Evolutionary conservation across 1,140 invertebrate species (phyloP).

Genomic region (Apis florea): DNA sequence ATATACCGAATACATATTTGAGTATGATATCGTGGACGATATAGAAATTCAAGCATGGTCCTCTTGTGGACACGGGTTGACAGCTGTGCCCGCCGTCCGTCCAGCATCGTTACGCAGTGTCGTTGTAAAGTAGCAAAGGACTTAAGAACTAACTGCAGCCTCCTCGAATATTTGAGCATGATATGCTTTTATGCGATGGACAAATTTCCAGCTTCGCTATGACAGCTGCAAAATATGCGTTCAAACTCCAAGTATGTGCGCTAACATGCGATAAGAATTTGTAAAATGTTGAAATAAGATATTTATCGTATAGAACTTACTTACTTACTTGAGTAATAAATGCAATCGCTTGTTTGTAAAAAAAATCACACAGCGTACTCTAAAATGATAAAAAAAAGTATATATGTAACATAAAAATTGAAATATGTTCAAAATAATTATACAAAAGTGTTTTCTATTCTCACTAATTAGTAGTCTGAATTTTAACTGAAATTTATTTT

Average conservation of each 20-base stretch:
- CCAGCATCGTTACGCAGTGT: slow-evolving; percentile 4
- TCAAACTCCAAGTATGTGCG: background rate
- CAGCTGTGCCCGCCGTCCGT: slow-evolving; percentile 21
- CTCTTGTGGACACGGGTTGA: slow-evolving; percentile 11
- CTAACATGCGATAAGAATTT: slow-evolving; percentile 22
- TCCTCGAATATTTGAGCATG: slow-evolving; percentile 30
- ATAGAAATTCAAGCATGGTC: slow-evolving; percentile 20
- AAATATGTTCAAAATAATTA: background rate
- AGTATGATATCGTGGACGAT: slow-evolving; percentile 1
- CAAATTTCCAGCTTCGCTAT: background rate
- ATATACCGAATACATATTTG: slow-evolving; percentile 17
- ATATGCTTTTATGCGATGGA: background rate
- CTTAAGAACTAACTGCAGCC: background rate
- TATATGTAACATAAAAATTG: no score
- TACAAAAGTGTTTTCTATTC: background rate
- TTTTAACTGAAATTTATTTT: background rate
- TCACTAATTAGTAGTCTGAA: background rate
- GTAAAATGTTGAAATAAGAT: background rate
- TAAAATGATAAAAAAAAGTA: no score
- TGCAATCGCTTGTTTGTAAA: background rate
- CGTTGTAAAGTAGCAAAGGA: background rate
- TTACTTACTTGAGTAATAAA: no score
- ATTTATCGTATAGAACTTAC: background rate
- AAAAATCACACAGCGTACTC: background rate
- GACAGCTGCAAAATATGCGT: slow-evolving; percentile 25